Evolutionary conservation across 2,888 invertebrate genomes (phyloP), one percentile per base, ranked within the genome.

Genomic region (Loripinus fragilis): DNA sequence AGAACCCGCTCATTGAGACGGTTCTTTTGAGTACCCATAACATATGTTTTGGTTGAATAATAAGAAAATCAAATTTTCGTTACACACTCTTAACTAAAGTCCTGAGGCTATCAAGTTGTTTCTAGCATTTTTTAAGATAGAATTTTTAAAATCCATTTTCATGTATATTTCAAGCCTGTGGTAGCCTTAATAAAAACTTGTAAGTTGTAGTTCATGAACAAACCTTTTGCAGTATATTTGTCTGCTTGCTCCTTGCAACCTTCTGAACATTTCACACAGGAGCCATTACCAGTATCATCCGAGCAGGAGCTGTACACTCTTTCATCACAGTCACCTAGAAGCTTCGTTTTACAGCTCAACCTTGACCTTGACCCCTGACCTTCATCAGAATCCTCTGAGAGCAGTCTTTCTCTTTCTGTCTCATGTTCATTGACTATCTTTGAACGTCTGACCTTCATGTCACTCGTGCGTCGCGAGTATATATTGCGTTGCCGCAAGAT

Each of bases 401-500:
- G 60, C 60, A 60, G 20, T 33, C 60, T 60, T 33, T 60, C 60
- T 17, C 33, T 30, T 12, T 3, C 60, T 33, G 3, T 5, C 5
- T 33, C 48, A n/a, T 41, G 41, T 17, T 76, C 73, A 33, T 60
- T 60, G 5, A 10, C 25, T 28, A 60, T 17, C 25, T 60, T 30
- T 60, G 12, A 25, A 41, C 55, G 28, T 50, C n/a, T 66, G 48
- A 35, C 66, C 45, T 71, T 60, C 0, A 74, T 69, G 7, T 64
- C 33, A 25, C 38, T 35, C n/a, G 50, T 70, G 30, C 70, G 41
- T 28, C 45, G 60, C 0, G 66, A 60, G 1, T 77, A 74, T 23
- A 76, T 25, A 66, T 96, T 96, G 45, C 98, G 95, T 90, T 97
- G 96, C 94, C 97, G 97, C 74, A 98, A 93, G 41, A 97, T 96